Conservation (phyloP, 1,140 invertebrate genomes). For the Agrypnia vestita region DNA sequence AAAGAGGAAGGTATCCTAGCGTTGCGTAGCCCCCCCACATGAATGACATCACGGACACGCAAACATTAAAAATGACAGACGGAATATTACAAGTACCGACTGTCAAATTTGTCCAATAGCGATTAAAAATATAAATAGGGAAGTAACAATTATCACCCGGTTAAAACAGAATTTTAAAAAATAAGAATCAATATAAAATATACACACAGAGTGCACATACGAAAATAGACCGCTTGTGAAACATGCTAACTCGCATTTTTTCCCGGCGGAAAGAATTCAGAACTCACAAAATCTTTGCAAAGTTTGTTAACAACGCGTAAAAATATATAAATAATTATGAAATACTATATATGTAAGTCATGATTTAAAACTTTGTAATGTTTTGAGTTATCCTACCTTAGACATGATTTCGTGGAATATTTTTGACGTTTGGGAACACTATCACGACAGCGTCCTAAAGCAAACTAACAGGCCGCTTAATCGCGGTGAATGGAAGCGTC, state of each 20-base stretch:
- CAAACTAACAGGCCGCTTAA: conserved; percentile 14
- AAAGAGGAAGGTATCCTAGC: too few relatives aligned
- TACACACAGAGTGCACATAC: conserved; percentile 7
- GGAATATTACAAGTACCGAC: not conserved
- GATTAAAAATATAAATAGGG: too few relatives aligned
- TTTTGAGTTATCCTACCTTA: conserved; percentile 25
- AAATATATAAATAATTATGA: not conserved
- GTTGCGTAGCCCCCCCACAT: not conserved
- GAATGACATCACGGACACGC: not conserved
- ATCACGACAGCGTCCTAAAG: conserved; percentile 25
- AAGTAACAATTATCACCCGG: too few relatives aligned
- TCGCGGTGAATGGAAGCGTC: conserved; percentile 12
- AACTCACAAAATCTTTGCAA: not conserved
- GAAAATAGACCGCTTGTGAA: conserved; percentile 26
- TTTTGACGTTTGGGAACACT: conserved; percentile 10
- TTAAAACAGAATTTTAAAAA: too few relatives aligned
- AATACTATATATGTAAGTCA: conserved; percentile 3
- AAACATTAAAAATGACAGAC: not conserved
- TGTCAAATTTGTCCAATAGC: too few relatives aligned
- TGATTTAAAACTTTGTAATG: not conserved
- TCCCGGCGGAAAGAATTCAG: not conserved
- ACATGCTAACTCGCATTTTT: not conserved
- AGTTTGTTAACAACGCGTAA: not conserved
- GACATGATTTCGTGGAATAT: conserved; percentile 32
- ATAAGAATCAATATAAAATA: not conserved